Evolutionary conservation across 1,140 invertebrate genomes (phyloP).

Genomic region (Penaeus chinensis): DNA sequence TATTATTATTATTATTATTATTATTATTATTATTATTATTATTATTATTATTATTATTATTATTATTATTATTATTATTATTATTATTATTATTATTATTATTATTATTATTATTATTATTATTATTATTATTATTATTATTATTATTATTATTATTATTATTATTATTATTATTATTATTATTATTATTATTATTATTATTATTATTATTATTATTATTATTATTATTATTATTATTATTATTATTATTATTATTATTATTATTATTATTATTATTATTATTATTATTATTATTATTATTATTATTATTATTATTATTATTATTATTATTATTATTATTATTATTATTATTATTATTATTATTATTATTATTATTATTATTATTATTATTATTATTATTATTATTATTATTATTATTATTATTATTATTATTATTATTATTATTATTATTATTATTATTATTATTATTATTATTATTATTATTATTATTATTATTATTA

Average conservation of each 20-base stretch:
- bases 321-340: not conserved
- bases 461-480: not conserved
- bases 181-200: not conserved
- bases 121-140: not conserved
- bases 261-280: not conserved
- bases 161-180: not conserved
- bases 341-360: not conserved
- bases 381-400: not conserved
- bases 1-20: not conserved
- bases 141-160: not conserved
- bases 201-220: not conserved
- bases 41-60: not conserved
- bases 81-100: not conserved
- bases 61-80: not conserved
- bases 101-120: not conserved
- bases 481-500: not conserved
- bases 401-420: not conserved
- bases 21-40: not conserved
- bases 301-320: not conserved
- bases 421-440: not conserved
- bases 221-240: not conserved
- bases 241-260: not conserved
- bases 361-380: not conserved
- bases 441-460: not conserved
- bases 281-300: not conserved